A percentile compares a stretch with the other conserved stretches of the same genome.
These are phyloP conservation scores for Leucopsar rothschildi DNA, from an alignment of 2,113 vertebrate genomes.

Conservation along the genomic window DNA sequence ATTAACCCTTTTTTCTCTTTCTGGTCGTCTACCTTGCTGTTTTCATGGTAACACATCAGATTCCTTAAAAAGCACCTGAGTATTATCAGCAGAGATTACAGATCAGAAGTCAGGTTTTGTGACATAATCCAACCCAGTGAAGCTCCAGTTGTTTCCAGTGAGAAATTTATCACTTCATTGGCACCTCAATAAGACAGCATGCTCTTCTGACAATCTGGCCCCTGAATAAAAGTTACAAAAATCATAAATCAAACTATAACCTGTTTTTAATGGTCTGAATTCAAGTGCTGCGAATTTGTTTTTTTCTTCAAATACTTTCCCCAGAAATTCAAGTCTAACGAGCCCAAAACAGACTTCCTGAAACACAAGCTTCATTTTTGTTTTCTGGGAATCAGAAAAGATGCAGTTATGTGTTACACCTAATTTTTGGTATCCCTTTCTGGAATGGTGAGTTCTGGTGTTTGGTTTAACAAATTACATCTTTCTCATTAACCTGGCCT, in stretches of 20 bases:
- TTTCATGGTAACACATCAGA: background rate
- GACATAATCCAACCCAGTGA: background rate
- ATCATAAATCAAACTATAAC: background rate
- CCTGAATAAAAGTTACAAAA: background rate
- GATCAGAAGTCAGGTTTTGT: background rate
- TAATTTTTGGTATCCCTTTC: background rate
- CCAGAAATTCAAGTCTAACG: background rate
- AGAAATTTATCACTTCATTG: background rate
- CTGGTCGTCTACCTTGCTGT: background rate
- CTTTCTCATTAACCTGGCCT: background rate
- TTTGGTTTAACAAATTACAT: background rate
- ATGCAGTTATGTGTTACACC: background rate
- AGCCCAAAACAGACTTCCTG: background rate
- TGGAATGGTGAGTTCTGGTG: background rate
- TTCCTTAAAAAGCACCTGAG: background rate
- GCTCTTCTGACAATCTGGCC: background rate
- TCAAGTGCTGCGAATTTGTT: background rate
- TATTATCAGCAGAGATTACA: background rate
- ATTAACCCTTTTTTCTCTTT: slow-evolving; percentile 53
- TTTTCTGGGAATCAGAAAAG: background rate
- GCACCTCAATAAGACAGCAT: background rate
- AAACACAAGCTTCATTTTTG: background rate
- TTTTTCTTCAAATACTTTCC: background rate
- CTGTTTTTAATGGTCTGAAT: background rate
- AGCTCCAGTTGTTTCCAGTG: background rate